Conservation (phyloP, 2,888 invertebrate genomes). For the Lycia hirtaria region DNA sequence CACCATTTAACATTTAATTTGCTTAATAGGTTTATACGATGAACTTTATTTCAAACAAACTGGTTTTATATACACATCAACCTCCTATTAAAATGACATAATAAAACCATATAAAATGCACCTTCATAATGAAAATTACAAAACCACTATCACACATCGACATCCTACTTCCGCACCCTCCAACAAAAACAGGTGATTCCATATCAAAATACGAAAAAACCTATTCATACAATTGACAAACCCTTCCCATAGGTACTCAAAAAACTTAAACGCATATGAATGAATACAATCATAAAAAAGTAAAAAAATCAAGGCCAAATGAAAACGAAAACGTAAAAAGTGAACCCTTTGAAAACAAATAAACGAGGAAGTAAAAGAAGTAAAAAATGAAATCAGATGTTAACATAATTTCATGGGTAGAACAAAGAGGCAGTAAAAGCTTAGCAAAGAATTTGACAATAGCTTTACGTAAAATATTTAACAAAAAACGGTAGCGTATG, state of each 20-base stretch:
- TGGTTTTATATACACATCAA: too few relatives aligned
- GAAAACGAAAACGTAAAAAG: conserved; percentile 59
- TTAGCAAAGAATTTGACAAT: not conserved
- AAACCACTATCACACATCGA: conserved; percentile 56
- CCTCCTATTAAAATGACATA: too few relatives aligned
- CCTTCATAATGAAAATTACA: conserved; percentile 44
- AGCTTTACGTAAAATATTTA: not conserved
- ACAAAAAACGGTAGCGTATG: not conserved
- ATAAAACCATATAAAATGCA: too few relatives aligned
- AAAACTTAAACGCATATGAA: conserved; percentile 55
- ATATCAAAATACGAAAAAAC: conserved; percentile 53
- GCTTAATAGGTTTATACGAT: not conserved
- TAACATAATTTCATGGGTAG: conserved; percentile 11
- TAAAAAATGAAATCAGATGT: conserved; percentile 8
- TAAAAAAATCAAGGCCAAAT: conserved; percentile 55
- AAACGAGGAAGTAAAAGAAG: conserved; percentile 35
- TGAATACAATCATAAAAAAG: conserved; percentile 36
- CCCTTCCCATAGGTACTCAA: conserved; percentile 56
- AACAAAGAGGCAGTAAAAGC: conserved; percentile 7
- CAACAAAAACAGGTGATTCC: conserved; percentile 67
- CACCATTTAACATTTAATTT: not conserved
- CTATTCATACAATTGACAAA: conserved; percentile 62
- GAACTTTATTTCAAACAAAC: not conserved
- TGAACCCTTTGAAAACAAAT: conserved; percentile 39
- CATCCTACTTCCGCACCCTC: conserved; percentile 73